Percentiles rank a stretch among this genome's conserved stretches.
These are phyloP conservation scores for Drosophila suboccidentalis DNA, from an alignment of 2,888 invertebrate genomes.

Conservation along the genomic window DNA sequence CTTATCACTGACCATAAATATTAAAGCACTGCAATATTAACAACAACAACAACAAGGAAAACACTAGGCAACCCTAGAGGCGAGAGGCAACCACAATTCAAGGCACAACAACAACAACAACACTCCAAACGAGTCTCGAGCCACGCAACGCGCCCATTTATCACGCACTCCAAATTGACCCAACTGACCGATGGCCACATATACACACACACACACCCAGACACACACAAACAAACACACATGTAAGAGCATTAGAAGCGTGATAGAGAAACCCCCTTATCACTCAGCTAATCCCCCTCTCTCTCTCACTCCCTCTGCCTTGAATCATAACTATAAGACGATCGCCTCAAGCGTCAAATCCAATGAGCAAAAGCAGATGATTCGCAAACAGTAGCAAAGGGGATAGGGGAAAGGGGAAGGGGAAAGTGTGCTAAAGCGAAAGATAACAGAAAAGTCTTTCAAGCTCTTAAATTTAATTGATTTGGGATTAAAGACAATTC, in stretches of 20 bases:
- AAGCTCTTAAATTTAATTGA: constrained; percentile 49
- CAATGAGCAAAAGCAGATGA: constrained; percentile 47
- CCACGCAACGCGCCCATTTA: constrained; percentile 77
- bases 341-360: constrained; percentile 53
- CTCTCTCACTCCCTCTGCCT: constrained; percentile 32
- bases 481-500: constrained; percentile 46
- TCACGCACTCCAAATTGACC: constrained; percentile 77
- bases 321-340: constrained; percentile 45
- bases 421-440: not conserved
- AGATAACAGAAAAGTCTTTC: constrained; percentile 18
- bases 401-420: not conserved
- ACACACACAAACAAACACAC: constrained; percentile 1
- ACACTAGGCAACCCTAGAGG: constrained; percentile 22
- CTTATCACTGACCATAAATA: constrained; percentile 79
- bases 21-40: constrained; percentile 43
- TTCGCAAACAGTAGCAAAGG: constrained; percentile 26
- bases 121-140: constrained; percentile 51
- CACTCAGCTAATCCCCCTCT: constrained; percentile 1
- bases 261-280: constrained; percentile 31
- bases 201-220: constrained; percentile 15
- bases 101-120: constrained; percentile 14
- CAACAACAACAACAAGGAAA: constrained; percentile 18
- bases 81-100: constrained; percentile 40
- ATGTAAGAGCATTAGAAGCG: constrained; percentile 52
- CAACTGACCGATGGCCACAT: constrained; percentile 62